Base-by-base conservation (phyloP, 2,113 vertebrate species). In the Psilopogon haemacephalus region DNA sequence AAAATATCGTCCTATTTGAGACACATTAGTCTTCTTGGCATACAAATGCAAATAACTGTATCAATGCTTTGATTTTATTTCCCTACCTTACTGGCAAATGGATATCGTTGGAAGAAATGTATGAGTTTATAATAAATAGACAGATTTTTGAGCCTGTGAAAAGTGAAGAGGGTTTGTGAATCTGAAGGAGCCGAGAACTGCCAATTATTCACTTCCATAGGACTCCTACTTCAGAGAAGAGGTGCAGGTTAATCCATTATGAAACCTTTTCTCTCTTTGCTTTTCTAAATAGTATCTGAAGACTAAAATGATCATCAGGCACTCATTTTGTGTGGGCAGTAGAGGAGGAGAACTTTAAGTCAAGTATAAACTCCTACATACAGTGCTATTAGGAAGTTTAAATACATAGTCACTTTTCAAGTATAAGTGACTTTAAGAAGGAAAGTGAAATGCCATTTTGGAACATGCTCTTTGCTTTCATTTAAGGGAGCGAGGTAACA, bases 301-400 rank as follows among this genome's bases (percentile, higher is more conserved):
- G 76, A 88, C 58, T 84, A 71, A 86, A 88, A 55, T 1, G 9
- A 93, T 88, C 73, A 88, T 84, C 82, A 77, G 68, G 79, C 89
- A 80, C 71, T 80, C 79, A 79, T 73, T 93, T 63, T 63, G 79
- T 93, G 95, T 95, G 87, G 94, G 93, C 79, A 72, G 84, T 54
- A 92, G 55, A 89, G 75, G 71, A 89, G 93, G 72, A 91, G 68
- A 91, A 18, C 58, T 79, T 88, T 12, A 86, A 95, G 60, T 64
- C 65, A 96, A 73, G 62, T 72, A 78, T 88, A 82, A 62, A 93
- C 94, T 90, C 92, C 94, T 93, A 92, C 86, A 65, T 86, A 60
- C 17, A 44, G 14, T 52, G 44, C 50, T 84, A 79, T 89, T 89
- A 94, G 73, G 70, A 72, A 86, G 84, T 73, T 86, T 94, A 90